phyloP scores from a whole-genome alignment of 2,797 vertebrate species.

The Sebastes nivosus region DNA sequence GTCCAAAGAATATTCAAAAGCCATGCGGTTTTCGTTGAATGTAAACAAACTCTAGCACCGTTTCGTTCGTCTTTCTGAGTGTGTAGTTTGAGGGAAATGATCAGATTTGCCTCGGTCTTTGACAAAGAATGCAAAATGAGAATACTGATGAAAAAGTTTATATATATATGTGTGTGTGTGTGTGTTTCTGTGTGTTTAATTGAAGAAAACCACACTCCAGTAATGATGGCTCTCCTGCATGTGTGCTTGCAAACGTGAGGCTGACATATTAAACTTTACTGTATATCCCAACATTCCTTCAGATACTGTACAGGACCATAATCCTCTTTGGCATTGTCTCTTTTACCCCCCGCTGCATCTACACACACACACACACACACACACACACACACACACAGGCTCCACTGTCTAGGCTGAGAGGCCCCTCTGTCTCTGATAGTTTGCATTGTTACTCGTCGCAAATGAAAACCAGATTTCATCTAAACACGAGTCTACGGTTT shows the following conservation, averaged over 20 bases:
- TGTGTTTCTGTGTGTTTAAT: conserved; percentile 11
- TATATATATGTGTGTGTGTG: background rate
- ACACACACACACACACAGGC: conserved; percentile 48
- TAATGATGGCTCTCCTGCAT: conserved; percentile 13
- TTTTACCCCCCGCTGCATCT: conserved; percentile 48
- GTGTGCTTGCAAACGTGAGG: conserved; percentile 20
- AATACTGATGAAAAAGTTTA: conserved; percentile 19
- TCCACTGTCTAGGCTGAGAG: conserved; percentile 63
- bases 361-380: background rate
- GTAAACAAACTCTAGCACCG: conserved; percentile 7
- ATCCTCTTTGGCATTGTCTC: conserved; percentile 60
- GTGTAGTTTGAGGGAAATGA: conserved; percentile 9
- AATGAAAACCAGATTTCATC: conserved; percentile 79
- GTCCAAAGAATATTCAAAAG: conserved; percentile 20
- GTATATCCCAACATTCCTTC: conserved; percentile 41
- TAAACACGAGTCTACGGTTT: conserved; percentile 69
- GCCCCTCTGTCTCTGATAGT: conserved; percentile 61
- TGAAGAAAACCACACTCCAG: conserved; percentile 7
- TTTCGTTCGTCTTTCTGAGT: conserved; percentile 1
- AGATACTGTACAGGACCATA: conserved; percentile 23
- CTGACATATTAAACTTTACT: conserved; percentile 34
- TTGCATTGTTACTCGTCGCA: conserved; percentile 68
- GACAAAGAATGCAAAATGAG: conserved; percentile 22
- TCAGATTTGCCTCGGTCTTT: conserved; percentile 6
- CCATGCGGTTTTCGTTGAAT: background rate